These are phyloP conservation scores for Mormyrops boulengeri DNA, from an alignment of 2,797 vertebrate genomes.

Conservation along the genomic window DNA sequence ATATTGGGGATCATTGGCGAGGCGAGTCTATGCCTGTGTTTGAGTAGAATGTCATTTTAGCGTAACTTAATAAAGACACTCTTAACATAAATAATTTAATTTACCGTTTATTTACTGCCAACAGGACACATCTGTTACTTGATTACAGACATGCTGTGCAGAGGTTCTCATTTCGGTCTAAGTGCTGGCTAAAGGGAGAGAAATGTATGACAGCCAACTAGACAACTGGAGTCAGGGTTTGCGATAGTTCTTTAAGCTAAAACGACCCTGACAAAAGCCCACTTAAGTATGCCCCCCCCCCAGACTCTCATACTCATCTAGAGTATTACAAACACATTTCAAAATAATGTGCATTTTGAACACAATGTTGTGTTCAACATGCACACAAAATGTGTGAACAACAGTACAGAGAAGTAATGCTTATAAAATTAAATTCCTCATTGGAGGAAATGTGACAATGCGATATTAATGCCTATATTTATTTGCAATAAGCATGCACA, in stretches of 20 bases:
- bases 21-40: neutral
- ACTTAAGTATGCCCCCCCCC: neutral
- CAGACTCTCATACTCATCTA: neutral
- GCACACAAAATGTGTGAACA: neutral
- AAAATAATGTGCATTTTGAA: neutral
- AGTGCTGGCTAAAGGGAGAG: neutral
- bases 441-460: neutral
- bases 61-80: slow-evolving; percentile 4
- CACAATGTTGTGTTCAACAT: neutral
- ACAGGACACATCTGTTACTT: neutral
- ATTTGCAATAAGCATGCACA: neutral
- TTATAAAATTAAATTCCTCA: neutral
- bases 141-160: neutral
- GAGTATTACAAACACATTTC: neutral
- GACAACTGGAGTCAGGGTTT: neutral
- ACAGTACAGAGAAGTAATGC: neutral
- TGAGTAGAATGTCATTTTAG: neutral
- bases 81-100: neutral
- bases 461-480: neutral
- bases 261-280: neutral
- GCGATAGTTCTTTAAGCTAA: neutral
- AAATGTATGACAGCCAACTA: neutral
- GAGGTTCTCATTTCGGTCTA: neutral
- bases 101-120: neutral
- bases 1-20: neutral